phyloP scores from a whole-genome alignment of 92 coral and sea anemone species.

The Palythoa heliodiscus region DNA sequence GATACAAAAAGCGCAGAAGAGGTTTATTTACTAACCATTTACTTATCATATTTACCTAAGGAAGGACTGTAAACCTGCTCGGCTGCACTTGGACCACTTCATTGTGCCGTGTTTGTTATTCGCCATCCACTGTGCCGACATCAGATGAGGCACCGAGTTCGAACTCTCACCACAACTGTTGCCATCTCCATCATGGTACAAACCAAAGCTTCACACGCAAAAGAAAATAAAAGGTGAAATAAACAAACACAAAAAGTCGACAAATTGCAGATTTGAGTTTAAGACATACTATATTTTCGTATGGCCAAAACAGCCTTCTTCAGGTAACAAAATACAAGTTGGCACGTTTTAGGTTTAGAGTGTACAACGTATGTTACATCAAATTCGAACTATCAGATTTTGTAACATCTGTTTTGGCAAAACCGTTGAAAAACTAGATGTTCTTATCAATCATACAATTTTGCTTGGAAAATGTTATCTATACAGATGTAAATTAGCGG shows the following conservation, averaged over 20 bases:
- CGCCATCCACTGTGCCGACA: slow-evolving; percentile 84
- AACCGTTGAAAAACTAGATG: too few species aligned
- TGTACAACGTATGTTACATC: too few species aligned
- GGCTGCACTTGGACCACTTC: slow-evolving; percentile 94
- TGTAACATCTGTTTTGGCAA: too few species aligned
- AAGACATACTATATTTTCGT: too few species aligned
- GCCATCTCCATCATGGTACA: slow-evolving; percentile 93
- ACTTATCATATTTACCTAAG: slow-evolving; percentile 54
- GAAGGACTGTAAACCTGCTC: slow-evolving; percentile 57
- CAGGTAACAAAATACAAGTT: neutral
- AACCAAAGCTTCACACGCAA: slow-evolving; percentile 69
- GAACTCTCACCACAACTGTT: slow-evolving; percentile 83
- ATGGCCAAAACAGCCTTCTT: neutral
- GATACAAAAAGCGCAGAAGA: too few species aligned
- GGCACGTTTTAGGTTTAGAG: too few species aligned
- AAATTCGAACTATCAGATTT: too few species aligned
- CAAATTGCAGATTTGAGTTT: too few species aligned
- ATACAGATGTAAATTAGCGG: too few species aligned
- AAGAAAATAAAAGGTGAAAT: neutral
- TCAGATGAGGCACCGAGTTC: slow-evolving; percentile 81
- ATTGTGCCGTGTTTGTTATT: slow-evolving; percentile 77
- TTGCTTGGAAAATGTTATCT: too few species aligned
- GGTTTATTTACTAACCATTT: too few species aligned
- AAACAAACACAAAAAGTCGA: neutral
- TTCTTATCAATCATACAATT: too few species aligned